Conservation (phyloP, 2,797 vertebrate species). For the Florisuga fusca region DNA sequence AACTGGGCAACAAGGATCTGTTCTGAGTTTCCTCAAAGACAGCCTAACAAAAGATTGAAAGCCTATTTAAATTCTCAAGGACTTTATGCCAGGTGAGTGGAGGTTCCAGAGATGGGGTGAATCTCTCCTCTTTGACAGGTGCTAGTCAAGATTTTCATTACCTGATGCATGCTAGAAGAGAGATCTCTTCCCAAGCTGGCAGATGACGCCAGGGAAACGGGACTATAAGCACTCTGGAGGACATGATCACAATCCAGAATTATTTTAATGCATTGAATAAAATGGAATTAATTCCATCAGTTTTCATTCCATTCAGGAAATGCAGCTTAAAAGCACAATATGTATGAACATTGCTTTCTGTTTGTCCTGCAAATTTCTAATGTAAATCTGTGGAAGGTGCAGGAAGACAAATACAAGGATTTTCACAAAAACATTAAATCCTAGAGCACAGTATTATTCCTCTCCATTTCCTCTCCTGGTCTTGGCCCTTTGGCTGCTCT, state of each 20-base stretch:
- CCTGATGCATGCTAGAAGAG: neutral
- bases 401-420: neutral
- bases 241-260: neutral
- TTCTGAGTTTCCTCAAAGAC: neutral
- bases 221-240: neutral
- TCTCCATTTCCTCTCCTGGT: neutral
- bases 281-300: neutral
- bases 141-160: neutral
- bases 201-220: neutral
- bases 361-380: constrained; percentile 6
- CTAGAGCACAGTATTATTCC: neutral
- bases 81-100: neutral
- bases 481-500: neutral
- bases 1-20: neutral
- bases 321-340: neutral
- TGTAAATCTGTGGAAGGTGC: neutral
- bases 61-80: neutral
- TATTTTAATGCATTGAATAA: neutral
- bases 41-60: neutral
- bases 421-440: neutral
- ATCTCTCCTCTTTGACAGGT: neutral
- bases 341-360: neutral
- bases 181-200: neutral
- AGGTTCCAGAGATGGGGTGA: neutral
- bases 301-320: neutral